These are phyloP conservation scores for Galemys pyrenaicus DNA, from an alignment of 2,113 vertebrate species.

Conservation along the genomic window DNA sequence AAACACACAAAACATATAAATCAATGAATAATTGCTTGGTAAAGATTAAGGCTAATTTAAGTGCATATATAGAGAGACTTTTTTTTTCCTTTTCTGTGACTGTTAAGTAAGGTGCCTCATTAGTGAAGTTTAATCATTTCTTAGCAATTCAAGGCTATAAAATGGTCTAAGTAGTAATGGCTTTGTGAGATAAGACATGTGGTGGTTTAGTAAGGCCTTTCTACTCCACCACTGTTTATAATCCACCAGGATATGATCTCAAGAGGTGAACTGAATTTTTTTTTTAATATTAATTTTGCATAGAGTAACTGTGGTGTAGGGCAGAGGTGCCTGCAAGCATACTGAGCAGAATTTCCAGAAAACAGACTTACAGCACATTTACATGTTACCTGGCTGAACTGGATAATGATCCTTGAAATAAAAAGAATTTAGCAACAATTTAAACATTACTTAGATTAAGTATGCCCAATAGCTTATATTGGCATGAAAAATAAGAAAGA, in stretches of 20 bases:
- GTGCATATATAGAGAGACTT: background rate
- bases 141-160: background rate
- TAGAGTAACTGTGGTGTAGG: too few relatives aligned
- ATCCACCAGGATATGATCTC: background rate
- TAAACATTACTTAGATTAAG: background rate
- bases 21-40: conserved; percentile 65
- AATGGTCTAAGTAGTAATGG: background rate
- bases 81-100: background rate
- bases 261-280: background rate
- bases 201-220: background rate
- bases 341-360: background rate
- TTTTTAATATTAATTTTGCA: too few relatives aligned
- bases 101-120: background rate
- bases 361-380: background rate
- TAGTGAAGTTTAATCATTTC: conserved; percentile 43
- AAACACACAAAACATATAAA: conserved; percentile 1
- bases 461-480: background rate
- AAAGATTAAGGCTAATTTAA: conserved; percentile 72
- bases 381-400: background rate
- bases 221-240: background rate
- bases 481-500: background rate
- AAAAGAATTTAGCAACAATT: background rate
- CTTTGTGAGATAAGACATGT: background rate
- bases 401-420: background rate
- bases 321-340: background rate